Conservation (phyloP, 2,888 invertebrate species). For the Drosophila nr. medialis region DNA sequence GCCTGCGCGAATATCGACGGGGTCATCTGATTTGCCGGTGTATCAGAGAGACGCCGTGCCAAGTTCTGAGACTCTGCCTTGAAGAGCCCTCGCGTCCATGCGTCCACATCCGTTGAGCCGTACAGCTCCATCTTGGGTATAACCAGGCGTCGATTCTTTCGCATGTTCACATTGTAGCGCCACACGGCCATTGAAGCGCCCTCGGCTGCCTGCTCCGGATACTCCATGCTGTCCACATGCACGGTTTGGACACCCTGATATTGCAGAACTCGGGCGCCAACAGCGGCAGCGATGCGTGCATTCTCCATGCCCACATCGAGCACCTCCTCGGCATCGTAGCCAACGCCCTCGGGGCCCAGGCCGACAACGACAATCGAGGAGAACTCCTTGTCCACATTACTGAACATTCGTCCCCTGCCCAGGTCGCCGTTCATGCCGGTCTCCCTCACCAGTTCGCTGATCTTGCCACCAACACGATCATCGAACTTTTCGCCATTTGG, state of each 20-base stretch:
- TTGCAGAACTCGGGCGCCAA: constrained; percentile 85
- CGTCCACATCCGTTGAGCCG: constrained; percentile 85
- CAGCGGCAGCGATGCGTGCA: constrained; percentile 88
- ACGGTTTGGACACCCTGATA: constrained; percentile 85
- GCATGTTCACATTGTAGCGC: constrained; percentile 87
- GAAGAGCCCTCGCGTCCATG: constrained; percentile 88
- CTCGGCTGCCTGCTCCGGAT: constrained; percentile 89
- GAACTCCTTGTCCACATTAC: constrained; percentile 64
- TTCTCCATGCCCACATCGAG: constrained; percentile 89
- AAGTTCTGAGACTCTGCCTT: constrained; percentile 91
- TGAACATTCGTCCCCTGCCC: constrained; percentile 55
- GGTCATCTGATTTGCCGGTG: constrained; percentile 91
- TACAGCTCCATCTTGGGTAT: constrained; percentile 86
- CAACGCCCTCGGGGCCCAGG: constrained; percentile 87
- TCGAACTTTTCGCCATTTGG: constrained; percentile 84
- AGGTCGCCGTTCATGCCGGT: constrained; percentile 38
- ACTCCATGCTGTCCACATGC: constrained; percentile 87
- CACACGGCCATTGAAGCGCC: constrained; percentile 87
- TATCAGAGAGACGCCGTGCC: constrained; percentile 89
- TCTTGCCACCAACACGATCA: constrained; percentile 83
- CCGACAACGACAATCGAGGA: constrained; percentile 87
- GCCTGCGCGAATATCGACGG: constrained; percentile 90
- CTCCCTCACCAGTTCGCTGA: constrained; percentile 83
- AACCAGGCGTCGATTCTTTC: constrained; percentile 83
- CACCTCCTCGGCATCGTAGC: constrained; percentile 87